phyloP scores from a whole-genome alignment of 2,113 vertebrate genomes.

The Labeo catla region DNA sequence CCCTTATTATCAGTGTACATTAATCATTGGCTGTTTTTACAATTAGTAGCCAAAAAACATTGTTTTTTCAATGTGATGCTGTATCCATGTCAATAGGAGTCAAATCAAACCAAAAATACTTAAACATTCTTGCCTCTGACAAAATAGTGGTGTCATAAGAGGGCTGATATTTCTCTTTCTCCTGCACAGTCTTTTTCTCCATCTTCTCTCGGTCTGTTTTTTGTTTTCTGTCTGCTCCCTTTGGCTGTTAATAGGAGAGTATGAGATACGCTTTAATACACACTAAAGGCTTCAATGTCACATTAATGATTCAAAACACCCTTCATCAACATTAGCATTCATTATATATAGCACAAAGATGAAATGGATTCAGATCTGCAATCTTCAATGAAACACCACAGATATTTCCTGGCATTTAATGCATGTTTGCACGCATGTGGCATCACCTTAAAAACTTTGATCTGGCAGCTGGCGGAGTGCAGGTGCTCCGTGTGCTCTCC shows the following conservation, averaged over 20 bases:
- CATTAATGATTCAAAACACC: not conserved
- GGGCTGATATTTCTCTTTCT: slow-evolving; percentile 96
- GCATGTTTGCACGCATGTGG: not conserved
- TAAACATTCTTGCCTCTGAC: slow-evolving; percentile 81
- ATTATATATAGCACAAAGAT: not conserved
- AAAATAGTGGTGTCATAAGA: slow-evolving; percentile 97
- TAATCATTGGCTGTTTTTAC: not conserved
- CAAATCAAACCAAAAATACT: not conserved
- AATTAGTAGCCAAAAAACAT: not conserved
- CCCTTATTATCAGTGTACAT: not conserved
- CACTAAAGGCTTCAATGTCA: not conserved
- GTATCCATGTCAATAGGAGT: not conserved
- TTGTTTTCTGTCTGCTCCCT: slow-evolving; percentile 97
- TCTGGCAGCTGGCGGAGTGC: slow-evolving; percentile 97
- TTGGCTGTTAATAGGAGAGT: slow-evolving; percentile 78
- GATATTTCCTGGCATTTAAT: not conserved
- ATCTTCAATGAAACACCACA: not conserved
- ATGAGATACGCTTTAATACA: not conserved
- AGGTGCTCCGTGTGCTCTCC: slow-evolving; percentile 93
- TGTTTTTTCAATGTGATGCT: not conserved
- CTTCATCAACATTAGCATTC: not conserved
- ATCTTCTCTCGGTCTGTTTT: slow-evolving; percentile 98
- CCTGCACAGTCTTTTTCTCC: slow-evolving; percentile 93
- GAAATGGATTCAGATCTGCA: not conserved
- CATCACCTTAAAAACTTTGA: slow-evolving; percentile 98